Percentiles rank a stretch among this genome's conserved stretches.
Conservation (phyloP, 1,140 invertebrate genomes). For the Nilaparvata lugens region DNA sequence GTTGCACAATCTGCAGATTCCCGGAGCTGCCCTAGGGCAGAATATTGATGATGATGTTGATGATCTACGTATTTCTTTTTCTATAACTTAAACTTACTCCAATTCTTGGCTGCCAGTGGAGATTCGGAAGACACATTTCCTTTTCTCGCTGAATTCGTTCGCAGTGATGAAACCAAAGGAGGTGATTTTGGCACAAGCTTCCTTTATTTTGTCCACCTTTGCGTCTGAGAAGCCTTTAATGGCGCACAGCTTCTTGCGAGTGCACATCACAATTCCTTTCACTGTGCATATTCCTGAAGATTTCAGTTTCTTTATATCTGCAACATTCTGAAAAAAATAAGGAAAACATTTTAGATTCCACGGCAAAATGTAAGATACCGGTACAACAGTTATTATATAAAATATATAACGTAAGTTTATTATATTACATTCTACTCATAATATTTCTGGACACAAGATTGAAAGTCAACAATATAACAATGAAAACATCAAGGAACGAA, state of each 20-base stretch:
- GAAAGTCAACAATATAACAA: not conserved
- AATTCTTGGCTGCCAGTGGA: conserved; percentile 62
- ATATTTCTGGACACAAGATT: not conserved
- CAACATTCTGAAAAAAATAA: conserved; percentile 22
- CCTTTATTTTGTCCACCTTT: conserved; percentile 78
- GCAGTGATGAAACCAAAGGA: conserved; percentile 60
- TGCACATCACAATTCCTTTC: conserved; percentile 72
- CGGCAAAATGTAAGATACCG: not conserved
- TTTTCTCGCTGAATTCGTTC: conserved; percentile 57
- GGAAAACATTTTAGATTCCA: not conserved
- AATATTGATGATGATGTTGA: too few relatives aligned
- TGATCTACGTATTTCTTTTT: too few relatives aligned
- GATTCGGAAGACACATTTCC: conserved; percentile 62
- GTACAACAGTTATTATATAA: not conserved
- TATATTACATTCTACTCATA: not conserved
- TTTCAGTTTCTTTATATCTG: conserved; percentile 71
- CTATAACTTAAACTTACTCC: conserved; percentile 53
- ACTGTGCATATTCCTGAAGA: conserved; percentile 68
- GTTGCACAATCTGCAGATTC: too few relatives aligned
- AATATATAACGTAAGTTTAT: too few relatives aligned
- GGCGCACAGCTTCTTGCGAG: conserved; percentile 57
- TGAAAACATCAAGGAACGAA: not conserved
- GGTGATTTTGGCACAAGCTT: conserved; percentile 52
- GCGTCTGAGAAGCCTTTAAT: conserved; percentile 72
- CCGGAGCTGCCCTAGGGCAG: too few relatives aligned